Evolutionary conservation across 2,797 vertebrate species (phyloP), one percentile per base, ranked within the genome.

Genomic region (Artibeus jamaicensis): DNA sequence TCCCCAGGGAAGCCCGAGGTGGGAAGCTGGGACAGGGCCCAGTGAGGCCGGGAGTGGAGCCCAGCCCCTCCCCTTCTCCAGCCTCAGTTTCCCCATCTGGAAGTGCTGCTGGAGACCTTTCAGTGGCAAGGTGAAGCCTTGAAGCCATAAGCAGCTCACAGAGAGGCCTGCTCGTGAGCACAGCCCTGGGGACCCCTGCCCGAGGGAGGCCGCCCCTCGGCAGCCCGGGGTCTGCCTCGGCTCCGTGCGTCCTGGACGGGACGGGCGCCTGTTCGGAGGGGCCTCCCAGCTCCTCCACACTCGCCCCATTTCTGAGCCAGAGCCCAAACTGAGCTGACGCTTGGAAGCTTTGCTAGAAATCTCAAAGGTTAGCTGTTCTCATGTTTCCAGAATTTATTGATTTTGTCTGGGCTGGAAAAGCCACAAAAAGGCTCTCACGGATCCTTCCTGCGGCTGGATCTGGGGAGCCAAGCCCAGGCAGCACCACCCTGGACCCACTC

Each of bases 311-410:
- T 37, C 79, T 0, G 18, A 78, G 42, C 70, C 29, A 0, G 46
- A 46, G n/a, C 55, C 65, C n/a, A 8, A 22, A 42, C 21, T 6
- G 21, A 34, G 44, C 29, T 22, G 16, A 0, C 3, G 15, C 73
- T 70, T 2, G 39, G 59, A 78, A 71, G 78, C 9, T 86, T 93
- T 94, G 89, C 95, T 95, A 77, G 95, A 95, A 94, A 89, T 70
- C 89, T 90, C 97, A 85, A 83, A 96, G 96, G 84, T 96, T 95
- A 94, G 87, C 84, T 77, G 71, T 37, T 82, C 96, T 92, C 55
- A 0, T 11, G n/a, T 82, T 96, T 92, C 95, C 59, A 90, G 93
- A 93, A 74, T 10, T 1, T 55, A 96, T 95, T 39, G 96, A 96
- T 96, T 73, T 48, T 68, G 77, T 94, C 96, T 93, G 90, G 70